These are phyloP conservation scores for Halichoeres trimaculatus DNA, from an alignment of 2,113 vertebrate genomes.

Conservation along the genomic window DNA sequence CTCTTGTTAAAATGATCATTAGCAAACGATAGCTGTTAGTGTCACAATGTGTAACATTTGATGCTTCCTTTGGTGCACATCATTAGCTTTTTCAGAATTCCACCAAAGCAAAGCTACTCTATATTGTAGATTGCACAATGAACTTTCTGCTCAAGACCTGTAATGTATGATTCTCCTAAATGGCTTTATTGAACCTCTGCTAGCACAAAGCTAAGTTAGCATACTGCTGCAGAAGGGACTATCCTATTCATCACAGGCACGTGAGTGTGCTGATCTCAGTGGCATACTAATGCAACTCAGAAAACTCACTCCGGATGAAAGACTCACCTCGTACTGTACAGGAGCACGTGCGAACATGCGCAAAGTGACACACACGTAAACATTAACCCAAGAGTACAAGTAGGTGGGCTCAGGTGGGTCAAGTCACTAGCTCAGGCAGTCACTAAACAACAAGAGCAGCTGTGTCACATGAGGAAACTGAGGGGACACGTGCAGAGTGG, in stretches of 20 bases:
- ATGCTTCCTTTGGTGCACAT: background rate
- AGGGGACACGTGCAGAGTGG: constrained; percentile 33
- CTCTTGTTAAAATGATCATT: background rate
- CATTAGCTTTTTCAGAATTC: background rate
- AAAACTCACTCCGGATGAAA: constrained; percentile 25
- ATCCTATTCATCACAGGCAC: constrained; percentile 36
- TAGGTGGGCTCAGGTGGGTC: constrained; percentile 46
- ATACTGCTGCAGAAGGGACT: background rate
- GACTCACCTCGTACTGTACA: constrained; percentile 2
- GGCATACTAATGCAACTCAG: constrained; percentile 48
- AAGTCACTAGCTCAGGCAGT: constrained; percentile 61
- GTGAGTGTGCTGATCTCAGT: constrained; percentile 36
- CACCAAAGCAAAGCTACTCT: too few species aligned
- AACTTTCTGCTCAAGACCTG: background rate
- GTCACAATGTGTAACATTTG: background rate
- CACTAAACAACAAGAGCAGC: constrained; percentile 45
- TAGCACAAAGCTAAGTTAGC: constrained; percentile 7
- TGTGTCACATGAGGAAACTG: constrained; percentile 35
- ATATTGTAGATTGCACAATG: background rate
- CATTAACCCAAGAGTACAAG: constrained; percentile 8
- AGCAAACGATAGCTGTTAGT: background rate
- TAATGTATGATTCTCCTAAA: background rate
- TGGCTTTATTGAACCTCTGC: background rate
- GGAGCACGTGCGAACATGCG: constrained; percentile 7
- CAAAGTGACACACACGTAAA: background rate